Base-by-base conservation (phyloP, 2,797 vertebrate genomes). In the Anableps anableps region DNA sequence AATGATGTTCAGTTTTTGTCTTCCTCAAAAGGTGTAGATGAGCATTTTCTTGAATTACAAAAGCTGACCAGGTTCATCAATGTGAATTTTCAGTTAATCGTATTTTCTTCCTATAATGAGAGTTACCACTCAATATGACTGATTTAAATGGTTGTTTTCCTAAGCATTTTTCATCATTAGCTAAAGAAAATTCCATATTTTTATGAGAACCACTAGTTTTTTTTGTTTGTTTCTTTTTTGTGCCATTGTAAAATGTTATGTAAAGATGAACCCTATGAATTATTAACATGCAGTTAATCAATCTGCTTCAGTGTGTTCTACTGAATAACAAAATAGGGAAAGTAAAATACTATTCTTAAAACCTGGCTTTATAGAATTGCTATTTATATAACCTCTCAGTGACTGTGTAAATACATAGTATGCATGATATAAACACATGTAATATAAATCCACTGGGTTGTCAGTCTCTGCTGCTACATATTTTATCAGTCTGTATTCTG, bases 401-500 rank as follows among this genome's bases (percentile, higher is more conserved):
- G 19, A 80, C 53, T 70, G 34, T 62, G 45, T 78, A 81, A 86
- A 83, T 51, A 81, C 72, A 77, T 75, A 53, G 6, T 19, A 62
- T 62, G 60, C 78, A 83, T 76, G 86, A 88, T 78, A 89, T 85
- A 89, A 92, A 89, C 80, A 86, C 80, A 31, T 88, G 95, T 93
- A 96, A 95, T 70, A 55, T 88, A 89, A 95, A 85, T 91, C 89
- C 23, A 83, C 23, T 87, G 66, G 87, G 90, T 93, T 82, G 83
- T 86, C 85, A 80, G 88, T 84, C 76, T 79, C 88, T 93, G 94
- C 90, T 94, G 79, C 84, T 96, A 92, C 93, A 96, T 96, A 93
- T 96, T 96, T 96, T 77, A 96, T 95, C 81, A 87, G 83, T 72
- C 89, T 94, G 90, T 94, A 95, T 94, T 93, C 93, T 88, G 90